phyloP scores from a whole-genome alignment of 2,113 vertebrate genomes.

The Cavia aperea region DNA sequence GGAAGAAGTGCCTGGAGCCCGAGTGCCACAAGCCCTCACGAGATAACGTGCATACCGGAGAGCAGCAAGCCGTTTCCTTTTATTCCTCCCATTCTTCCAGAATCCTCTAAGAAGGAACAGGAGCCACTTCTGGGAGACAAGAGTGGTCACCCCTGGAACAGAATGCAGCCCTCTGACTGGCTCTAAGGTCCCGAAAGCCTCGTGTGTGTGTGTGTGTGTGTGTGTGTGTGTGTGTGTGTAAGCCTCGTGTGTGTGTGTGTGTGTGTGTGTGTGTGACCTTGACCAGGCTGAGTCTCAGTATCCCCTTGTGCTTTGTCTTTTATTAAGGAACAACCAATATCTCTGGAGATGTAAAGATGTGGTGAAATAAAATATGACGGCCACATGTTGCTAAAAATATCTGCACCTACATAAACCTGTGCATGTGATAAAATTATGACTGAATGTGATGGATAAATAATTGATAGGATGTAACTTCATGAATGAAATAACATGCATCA shows the following conservation, averaged over 20 bases:
- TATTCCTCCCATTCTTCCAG: conserved; percentile 30
- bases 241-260: too few relatives aligned
- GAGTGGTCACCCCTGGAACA: background rate
- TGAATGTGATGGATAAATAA: background rate
- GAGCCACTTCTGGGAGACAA: background rate
- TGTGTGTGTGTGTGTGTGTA: background rate
- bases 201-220: background rate
- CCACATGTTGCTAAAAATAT: background rate
- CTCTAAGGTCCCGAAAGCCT: background rate
- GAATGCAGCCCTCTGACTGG: background rate
- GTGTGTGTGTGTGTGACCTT: background rate
- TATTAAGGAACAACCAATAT: background rate
- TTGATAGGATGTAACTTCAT: background rate
- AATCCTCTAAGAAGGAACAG: conserved; percentile 12
- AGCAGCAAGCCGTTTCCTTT: conserved; percentile 26
- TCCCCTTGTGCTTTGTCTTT: background rate
- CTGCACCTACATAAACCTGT: background rate
- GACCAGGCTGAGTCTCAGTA: background rate
- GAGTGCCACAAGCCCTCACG: conserved; percentile 45
- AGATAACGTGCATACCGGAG: conserved; percentile 25
- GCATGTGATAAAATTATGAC: background rate
- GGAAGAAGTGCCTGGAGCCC: background rate
- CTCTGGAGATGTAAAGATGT: background rate
- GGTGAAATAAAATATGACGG: background rate
- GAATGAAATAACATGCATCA: background rate